Base-by-base conservation (phyloP, 2,888 invertebrate species). In the Neoaliturus tenellus region DNA sequence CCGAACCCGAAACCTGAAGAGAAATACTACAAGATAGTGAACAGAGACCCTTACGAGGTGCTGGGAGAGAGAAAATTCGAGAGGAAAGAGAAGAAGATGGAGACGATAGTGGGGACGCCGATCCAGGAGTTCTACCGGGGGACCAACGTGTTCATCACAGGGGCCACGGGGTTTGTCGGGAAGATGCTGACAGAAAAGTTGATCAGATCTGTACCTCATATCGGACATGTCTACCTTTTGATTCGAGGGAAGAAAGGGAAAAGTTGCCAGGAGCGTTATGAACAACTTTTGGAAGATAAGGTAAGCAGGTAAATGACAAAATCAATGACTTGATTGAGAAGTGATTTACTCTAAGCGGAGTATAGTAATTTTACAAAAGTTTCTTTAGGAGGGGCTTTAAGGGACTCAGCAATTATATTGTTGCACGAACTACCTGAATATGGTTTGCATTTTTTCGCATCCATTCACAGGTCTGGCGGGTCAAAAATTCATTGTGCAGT, bases 101-200 rank as follows among this genome's bases (percentile, higher is more conserved):
- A 84, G 35, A 28, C 62, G 44, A 51, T 51, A 10, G 20, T 33
- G 8, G 84, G 84, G 0, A 82, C 84, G 0, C 67, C 90, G 4
- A 93, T 96, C 67, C 91, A 93, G 0, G 93, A 94, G 51, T 96
- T 94, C 89, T 97, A 93, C 89, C 91, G 92, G 31, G 94, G 94
- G 28, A 94, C 94, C 86, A 94, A 93, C 44, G 91, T 97, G 25
- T 95, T 98, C 80, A 92, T 98, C 14, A 98, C 97, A 0, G 98
- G 98, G 3, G 96, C 94, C 0, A 95, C 96, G 35, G 94, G 95
- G 2, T 95, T 95, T 88, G 90, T 95, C 88, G 95, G 95, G 17
- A 95, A 95, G 89, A 92, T 94, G 14, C 89, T 95, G n/a, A 91
- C 94, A 20, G 95, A 95, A 89, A 95, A 95, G 89, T 89, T 95